These are phyloP conservation scores for Caenorhabditis imperialis DNA, from an alignment of 2,888 invertebrate genomes.

Conservation along the genomic window DNA sequence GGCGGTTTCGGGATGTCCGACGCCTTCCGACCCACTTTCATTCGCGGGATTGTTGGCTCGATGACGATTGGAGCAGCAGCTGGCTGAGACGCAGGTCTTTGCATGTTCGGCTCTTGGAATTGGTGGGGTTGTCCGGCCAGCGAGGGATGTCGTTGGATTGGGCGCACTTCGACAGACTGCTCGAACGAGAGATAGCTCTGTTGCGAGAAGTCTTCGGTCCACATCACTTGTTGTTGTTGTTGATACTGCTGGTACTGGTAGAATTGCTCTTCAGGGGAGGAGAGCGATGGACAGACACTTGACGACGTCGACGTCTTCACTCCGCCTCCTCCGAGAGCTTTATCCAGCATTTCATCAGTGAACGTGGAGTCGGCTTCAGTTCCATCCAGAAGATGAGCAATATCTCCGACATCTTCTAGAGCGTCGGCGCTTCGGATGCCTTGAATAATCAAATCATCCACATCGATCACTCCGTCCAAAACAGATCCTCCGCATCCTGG, in stretches of 20 bases:
- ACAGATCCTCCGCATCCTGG: conserved; percentile 25
- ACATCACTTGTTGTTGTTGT: not conserved
- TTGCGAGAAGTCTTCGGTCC: not conserved
- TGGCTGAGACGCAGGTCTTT: conserved; percentile 1
- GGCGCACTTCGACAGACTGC: not conserved
- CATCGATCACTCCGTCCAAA: conserved; percentile 10
- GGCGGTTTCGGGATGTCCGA: not conserved
- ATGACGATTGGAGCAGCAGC: not conserved
- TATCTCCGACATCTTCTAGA: conserved; percentile 8
- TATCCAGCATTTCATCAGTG: conserved; percentile 40
- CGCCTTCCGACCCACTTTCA: not conserved
- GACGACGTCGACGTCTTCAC: conserved; percentile 19
- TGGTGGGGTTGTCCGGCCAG: conserved; percentile 9
- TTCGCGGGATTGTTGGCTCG: not conserved
- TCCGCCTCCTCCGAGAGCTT: not conserved
- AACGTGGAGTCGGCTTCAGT: conserved; percentile 57
- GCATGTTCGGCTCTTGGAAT: not conserved
- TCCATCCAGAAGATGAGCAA: not conserved
- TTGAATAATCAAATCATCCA: conserved; percentile 5
- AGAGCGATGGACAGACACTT: conserved; percentile 27
- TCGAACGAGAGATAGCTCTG: not conserved
- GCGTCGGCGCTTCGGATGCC: not conserved
- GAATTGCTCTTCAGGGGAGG: conserved; percentile 24
- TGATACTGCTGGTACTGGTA: conserved; percentile 1
- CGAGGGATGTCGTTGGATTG: not conserved